Base-by-base conservation (phyloP, 2,797 vertebrate genomes). In the Microctenopoma steveboyesi region DNA sequence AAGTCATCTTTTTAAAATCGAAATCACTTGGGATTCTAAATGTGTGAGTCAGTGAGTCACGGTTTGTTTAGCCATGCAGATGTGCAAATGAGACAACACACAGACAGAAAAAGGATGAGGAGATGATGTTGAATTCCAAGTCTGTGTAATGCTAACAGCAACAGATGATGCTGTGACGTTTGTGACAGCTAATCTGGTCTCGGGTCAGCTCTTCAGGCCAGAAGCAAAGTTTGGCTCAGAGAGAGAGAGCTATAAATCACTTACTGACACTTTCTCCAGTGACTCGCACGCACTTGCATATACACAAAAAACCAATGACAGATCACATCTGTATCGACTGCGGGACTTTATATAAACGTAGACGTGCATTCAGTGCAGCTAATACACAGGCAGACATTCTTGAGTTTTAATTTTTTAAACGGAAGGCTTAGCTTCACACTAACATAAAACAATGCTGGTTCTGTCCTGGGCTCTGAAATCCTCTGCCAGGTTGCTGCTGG, bases 241-340 rank as follows among this genome's bases (percentile, higher is more conserved):
- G 66, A 84, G 47, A 28, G 7, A 70, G 72, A 75, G 82, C 65
- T 50, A 89, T 91, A 88, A 91, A 91, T 90, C 89, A 92, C 59
- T 62, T 47, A 56, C 67, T 3, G 42, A 81, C 56, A 66, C 62
- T n/a, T 47, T 57, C 35, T 12, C 51, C 14, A 51, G n/a, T 46
- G 45, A 56, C 35, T 58, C 33, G 58, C 33, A 60, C 11, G 18
- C 7, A 60, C 45, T 43, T 55, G 39, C 52, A 22, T 16, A 63
- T 8, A 64, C 15, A 58, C 16, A 43, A 49, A n/a, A 28, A 68
- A 62, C 16, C 53, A 62, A 8, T 59, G 54, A 81, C 58, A 55
- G 48, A 83, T 78, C 72, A 72, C 64, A 76, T 87, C 83, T 84
- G 78, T 51, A 52, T 46, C 46, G 35, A 74, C 47, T 69, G 14